These are phyloP conservation scores for Ibycter americanus DNA, from an alignment of 2,797 vertebrate species.

Conservation along the genomic window DNA sequence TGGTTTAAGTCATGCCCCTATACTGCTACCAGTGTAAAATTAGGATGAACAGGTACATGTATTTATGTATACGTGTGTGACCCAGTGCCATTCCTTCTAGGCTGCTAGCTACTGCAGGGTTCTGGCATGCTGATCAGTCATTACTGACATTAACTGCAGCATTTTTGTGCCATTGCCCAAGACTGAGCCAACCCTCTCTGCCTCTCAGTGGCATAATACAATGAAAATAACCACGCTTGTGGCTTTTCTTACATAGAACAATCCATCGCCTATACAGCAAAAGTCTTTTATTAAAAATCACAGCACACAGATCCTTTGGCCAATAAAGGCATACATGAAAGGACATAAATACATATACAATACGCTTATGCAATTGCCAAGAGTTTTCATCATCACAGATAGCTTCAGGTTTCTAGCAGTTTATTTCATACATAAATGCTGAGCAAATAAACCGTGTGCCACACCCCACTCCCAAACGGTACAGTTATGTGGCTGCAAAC, in stretches of 20 bases:
- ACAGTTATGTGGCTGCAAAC: background rate
- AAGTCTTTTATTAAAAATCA: slow-evolving; percentile 9
- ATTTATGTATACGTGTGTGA: background rate
- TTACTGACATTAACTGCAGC: background rate
- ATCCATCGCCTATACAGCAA: background rate
- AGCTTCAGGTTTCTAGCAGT: background rate
- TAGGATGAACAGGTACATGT: background rate
- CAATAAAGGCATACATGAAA: background rate
- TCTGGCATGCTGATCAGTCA: background rate
- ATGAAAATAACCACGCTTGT: background rate
- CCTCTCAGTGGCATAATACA: background rate
- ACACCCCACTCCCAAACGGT: background rate
- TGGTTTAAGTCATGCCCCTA: background rate
- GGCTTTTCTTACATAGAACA: background rate
- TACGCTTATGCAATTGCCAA: background rate
- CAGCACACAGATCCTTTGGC: background rate
- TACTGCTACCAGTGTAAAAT: too few relatives aligned
- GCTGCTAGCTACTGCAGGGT: background rate
- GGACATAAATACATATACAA: background rate
- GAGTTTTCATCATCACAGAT: background rate
- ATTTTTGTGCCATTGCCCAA: background rate
- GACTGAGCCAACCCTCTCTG: background rate
- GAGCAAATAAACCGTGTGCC: background rate
- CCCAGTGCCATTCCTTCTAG: background rate
- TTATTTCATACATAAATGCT: background rate